These are phyloP conservation scores for Monopis laevigella DNA, from an alignment of 2,888 invertebrate genomes.

Conservation along the genomic window DNA sequence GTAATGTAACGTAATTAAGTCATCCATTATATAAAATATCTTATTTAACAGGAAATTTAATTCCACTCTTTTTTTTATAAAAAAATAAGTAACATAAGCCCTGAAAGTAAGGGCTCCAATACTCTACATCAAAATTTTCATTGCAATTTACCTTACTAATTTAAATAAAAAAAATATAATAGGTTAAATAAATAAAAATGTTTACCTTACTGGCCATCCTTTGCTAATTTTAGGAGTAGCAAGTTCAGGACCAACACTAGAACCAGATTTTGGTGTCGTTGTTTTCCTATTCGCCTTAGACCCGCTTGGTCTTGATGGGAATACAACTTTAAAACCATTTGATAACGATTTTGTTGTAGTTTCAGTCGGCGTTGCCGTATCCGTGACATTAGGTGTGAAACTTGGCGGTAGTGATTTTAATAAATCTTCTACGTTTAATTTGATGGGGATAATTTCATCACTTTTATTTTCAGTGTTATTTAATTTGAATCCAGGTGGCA, in stretches of 20 bases:
- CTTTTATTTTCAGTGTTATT: constrained; percentile 24
- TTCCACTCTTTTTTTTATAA: too few relatives aligned
- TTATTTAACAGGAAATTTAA: too few relatives aligned
- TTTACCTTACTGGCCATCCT: constrained; percentile 84
- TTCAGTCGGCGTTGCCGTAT: constrained; percentile 25
- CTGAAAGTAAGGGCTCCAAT: too few relatives aligned
- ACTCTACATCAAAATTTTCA: too few relatives aligned
- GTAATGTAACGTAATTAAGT: too few relatives aligned
- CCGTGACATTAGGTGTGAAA: constrained; percentile 12
- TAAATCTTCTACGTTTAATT: too few relatives aligned
- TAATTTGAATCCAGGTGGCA: constrained; percentile 67
- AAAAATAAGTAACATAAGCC: too few relatives aligned
- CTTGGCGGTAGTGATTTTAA: not conserved
- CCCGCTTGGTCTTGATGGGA: constrained; percentile 81
- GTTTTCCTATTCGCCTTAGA: constrained; percentile 66
- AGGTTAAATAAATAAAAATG: constrained; percentile 1
- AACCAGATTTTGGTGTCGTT: constrained; percentile 65
- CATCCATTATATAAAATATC: too few relatives aligned
- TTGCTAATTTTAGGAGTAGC: constrained; percentile 77
- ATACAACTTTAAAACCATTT: constrained; percentile 74
- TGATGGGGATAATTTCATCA: not conserved
- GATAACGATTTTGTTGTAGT: constrained; percentile 46
- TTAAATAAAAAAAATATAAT: not conserved
- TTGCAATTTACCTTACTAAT: constrained; percentile 11
- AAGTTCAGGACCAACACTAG: constrained; percentile 48